Percentiles rank a stretch among this genome's conserved stretches.
Evolutionary conservation across 2,888 invertebrate species (phyloP).

Genomic region (Rhingia rostrata): DNA sequence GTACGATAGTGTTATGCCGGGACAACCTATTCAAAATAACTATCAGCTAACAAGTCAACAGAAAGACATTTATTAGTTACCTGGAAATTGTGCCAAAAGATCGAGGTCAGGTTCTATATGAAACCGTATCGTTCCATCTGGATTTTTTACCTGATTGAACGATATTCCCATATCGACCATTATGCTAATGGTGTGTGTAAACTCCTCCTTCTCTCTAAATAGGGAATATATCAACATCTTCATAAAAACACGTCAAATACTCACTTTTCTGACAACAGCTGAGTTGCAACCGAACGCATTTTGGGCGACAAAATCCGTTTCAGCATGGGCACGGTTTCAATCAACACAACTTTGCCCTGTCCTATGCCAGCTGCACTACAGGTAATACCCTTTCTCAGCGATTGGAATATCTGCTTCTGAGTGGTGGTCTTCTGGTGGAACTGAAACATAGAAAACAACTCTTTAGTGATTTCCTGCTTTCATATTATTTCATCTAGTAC

Average conservation of each 20-base stretch:
- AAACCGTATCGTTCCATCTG: slow-evolving; percentile 90
- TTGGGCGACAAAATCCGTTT: slow-evolving; percentile 89
- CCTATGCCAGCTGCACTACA: slow-evolving; percentile 80
- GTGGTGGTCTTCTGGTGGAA: slow-evolving; percentile 84
- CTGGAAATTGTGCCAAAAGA: slow-evolving; percentile 83
- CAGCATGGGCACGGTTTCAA: slow-evolving; percentile 89
- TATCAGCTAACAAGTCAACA: neutral
- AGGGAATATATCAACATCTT: neutral
- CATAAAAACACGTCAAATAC: slow-evolving; percentile 20
- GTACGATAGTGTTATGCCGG: slow-evolving; percentile 85
- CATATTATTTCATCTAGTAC: slow-evolving; percentile 55
- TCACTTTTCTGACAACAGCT: slow-evolving; percentile 81
- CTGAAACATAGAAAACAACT: slow-evolving; percentile 80
- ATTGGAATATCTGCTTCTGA: slow-evolving; percentile 84
- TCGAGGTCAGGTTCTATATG: slow-evolving; percentile 91
- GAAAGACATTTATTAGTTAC: slow-evolving; percentile 75
- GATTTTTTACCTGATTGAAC: slow-evolving; percentile 90
- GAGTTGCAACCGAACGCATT: slow-evolving; percentile 87
- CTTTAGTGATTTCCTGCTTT: slow-evolving; percentile 36
- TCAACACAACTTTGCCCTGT: slow-evolving; percentile 83
- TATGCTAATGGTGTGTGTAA: slow-evolving; percentile 89
- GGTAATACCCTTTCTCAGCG: slow-evolving; percentile 87
- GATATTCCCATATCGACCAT: slow-evolving; percentile 95
- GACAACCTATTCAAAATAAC: slow-evolving; percentile 75
- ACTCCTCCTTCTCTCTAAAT: slow-evolving; percentile 83